Base-by-base conservation (phyloP, 1,140 invertebrate genomes). In the Teleopsis dalmanni region DNA sequence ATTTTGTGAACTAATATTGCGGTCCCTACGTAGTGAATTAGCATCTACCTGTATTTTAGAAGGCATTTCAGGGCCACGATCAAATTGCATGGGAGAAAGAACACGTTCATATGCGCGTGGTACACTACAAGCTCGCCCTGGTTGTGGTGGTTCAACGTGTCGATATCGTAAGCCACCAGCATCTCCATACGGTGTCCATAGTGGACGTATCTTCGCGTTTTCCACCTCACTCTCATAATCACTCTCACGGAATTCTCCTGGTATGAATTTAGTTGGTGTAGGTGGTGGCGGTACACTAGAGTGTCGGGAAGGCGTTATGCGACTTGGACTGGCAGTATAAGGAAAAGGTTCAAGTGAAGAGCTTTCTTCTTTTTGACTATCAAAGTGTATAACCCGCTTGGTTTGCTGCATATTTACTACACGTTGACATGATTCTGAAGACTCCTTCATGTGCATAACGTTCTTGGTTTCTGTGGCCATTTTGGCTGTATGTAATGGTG, bases 221-320 rank as follows among this genome's bases (percentile, higher is more conserved):
- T 84, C 82, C 2, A 78, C 68, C 51, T 85, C 82, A 64, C 81
- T 84, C 52, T 85, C 82, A 53, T 85, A 85, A 52, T 85, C 83
- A 33, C 81, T 83, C 53, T 85, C 82, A 1, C 76, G 67, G 47
- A 80, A 81, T 47, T 84, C 80, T 7, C 81, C 82, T 10, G 78
- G 77, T 18, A 83, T 60, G 57, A 85, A 85, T 60, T 83, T 85
- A 1, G 72, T 83, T 2, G 82, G 82, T 5, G 66, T 79, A 2
- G 80, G 76, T 18, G 61, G 73, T 43, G 73, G 72, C 31, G 73
- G 75, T 33, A 71, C 46, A 59, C 59, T 72, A 11, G 61, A 59
- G 14, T 65, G 62, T 4, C 59, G 44, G 10, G 56, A 54, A 0
- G 61, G 58, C 1, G 66, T 55, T 56, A 62, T 52, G 10, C 71